phyloP scores from a whole-genome alignment of 2,797 vertebrate genomes.

The Tenualosa ilisha region DNA sequence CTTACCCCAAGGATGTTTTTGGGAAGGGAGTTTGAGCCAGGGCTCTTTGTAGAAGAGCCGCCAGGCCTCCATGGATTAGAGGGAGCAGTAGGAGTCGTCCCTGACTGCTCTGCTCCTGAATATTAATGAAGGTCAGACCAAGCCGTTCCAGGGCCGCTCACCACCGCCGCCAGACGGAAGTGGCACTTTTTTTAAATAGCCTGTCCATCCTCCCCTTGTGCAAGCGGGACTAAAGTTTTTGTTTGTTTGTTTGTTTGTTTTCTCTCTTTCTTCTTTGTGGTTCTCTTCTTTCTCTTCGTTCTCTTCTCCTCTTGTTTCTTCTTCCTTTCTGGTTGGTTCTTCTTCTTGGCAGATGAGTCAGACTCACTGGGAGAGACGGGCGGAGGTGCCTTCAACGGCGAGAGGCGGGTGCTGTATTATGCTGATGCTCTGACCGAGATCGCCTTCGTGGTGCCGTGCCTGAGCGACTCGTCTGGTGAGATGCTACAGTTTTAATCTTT shows the following conservation, averaged over 20 bases:
- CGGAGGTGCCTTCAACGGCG: constrained; percentile 86
- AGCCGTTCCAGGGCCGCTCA: neutral
- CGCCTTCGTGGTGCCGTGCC: constrained; percentile 86
- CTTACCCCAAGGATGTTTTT: neutral
- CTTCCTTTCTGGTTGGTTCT: neutral
- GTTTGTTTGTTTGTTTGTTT: neutral
- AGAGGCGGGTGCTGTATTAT: constrained; percentile 85
- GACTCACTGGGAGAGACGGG: constrained; percentile 78
- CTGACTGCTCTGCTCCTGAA: constrained; percentile 2
- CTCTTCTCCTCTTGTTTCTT: neutral
- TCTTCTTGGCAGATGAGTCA: constrained; percentile 73
- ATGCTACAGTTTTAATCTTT: neutral
- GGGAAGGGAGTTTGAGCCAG: neutral
- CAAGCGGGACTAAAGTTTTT: neutral
- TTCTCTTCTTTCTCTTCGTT: neutral
- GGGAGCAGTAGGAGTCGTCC: neutral
- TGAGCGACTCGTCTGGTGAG: constrained; percentile 81
- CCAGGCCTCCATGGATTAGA: neutral
- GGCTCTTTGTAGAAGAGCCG: neutral
- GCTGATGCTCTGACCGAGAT: constrained; percentile 87
- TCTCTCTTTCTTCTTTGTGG: neutral
- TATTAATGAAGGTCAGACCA: neutral
- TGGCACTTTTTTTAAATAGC: neutral
- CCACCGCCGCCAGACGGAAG: neutral
- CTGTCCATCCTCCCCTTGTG: neutral